phyloP scores from a whole-genome alignment of 1,140 invertebrate species.

The Temnothorax nylanderi region DNA sequence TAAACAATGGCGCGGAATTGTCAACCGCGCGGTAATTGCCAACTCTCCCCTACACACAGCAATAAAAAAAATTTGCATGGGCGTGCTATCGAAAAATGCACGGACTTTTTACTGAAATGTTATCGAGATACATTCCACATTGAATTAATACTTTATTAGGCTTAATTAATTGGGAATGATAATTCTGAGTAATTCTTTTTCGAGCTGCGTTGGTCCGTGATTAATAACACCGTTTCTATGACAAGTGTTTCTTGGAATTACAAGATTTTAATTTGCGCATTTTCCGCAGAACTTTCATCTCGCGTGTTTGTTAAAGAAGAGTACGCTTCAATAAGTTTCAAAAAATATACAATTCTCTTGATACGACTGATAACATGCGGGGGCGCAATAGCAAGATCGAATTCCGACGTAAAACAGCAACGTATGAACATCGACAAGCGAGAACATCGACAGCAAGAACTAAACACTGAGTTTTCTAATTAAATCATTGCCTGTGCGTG shows the following conservation, averaged over 20 bases:
- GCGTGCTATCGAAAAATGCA: neutral
- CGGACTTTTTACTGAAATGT: neutral
- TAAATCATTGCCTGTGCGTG: neutral
- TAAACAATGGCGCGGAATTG: no score
- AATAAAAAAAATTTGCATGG: constrained; percentile 18
- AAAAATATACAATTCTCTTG: neutral
- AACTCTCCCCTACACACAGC: neutral
- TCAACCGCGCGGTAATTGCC: no score
- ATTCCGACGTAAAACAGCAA: neutral
- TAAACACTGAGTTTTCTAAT: neutral
- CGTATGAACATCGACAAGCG: neutral
- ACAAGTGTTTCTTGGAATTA: neutral
- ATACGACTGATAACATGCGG: neutral
- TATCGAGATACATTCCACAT: neutral
- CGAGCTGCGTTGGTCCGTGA: neutral
- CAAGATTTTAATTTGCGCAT: neutral
- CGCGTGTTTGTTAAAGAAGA: neutral
- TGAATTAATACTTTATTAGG: constrained; percentile 40
- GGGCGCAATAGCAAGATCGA: neutral
- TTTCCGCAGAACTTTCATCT: neutral
- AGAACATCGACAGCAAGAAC: neutral
- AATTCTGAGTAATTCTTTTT: neutral
- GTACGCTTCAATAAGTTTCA: neutral
- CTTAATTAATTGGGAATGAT: constrained; percentile 38
- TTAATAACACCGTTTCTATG: neutral